Conservation (phyloP, 2,888 invertebrate genomes). For the Laothoe populi region DNA sequence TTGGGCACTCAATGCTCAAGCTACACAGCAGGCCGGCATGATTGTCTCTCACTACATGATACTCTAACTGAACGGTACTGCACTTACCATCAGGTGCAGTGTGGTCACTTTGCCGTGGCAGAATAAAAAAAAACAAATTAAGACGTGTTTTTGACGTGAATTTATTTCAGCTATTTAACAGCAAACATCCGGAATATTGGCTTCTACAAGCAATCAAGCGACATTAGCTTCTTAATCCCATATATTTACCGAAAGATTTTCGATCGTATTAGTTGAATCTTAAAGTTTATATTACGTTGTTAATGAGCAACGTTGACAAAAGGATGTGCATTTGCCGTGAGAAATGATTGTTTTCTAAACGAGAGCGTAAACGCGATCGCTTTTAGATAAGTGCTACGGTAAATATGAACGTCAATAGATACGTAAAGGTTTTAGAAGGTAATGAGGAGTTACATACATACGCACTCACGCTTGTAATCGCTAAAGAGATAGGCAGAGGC, state of each 20-base stretch:
- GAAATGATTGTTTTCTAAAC: conserved; percentile 24
- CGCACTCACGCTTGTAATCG: no score
- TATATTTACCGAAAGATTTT: neutral
- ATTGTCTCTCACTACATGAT: no score
- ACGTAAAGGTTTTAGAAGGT: neutral
- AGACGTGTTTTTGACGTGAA: no score
- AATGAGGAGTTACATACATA: neutral
- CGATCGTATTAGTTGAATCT: neutral
- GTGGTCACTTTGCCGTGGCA: no score
- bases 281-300: conserved; percentile 1
- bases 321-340: conserved; percentile 41
- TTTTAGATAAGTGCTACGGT: conserved; percentile 4
- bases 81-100: no score
- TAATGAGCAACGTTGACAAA: conserved; percentile 3
- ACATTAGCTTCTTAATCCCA: neutral
- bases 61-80: no score
- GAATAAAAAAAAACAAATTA: no score
- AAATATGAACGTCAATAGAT: neutral
- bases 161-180: neutral
- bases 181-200: neutral
- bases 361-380: conserved; percentile 24
- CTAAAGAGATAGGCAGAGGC: no score
- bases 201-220: neutral
- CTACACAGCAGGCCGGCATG: no score
- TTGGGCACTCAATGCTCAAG: no score